Evolutionary conservation across 2,113 vertebrate species (phyloP).

Genomic region (Litocranius walleri): DNA sequence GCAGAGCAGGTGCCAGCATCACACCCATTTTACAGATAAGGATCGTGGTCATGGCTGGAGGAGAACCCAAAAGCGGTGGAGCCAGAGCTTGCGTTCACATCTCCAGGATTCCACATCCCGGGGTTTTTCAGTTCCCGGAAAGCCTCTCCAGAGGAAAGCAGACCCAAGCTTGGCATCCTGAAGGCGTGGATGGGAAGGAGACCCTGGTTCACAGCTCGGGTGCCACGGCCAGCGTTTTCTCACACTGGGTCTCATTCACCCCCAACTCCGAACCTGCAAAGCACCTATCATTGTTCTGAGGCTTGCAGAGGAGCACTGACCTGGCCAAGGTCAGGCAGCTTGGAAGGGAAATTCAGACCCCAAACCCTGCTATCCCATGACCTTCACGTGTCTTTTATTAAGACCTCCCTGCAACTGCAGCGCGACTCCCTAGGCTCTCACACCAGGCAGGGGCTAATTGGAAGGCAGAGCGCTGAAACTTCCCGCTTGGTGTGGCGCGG

Average conservation of each 20-base stretch:
- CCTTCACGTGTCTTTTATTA: neutral
- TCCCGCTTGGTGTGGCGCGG: neutral
- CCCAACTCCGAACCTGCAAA: neutral
- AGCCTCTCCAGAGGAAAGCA: neutral
- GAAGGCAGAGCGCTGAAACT: neutral
- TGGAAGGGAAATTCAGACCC: neutral
- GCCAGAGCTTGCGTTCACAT: neutral
- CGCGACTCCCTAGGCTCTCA: accelerated
- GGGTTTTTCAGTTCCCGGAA: neutral
- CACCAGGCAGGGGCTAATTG: slow-evolving; percentile 18
- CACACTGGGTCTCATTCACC: accelerated
- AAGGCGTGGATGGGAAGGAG: neutral
- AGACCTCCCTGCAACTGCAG: neutral
- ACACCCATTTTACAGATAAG: neutral
- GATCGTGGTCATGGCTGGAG: neutral
- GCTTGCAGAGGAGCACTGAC: neutral
- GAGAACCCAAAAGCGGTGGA: neutral
- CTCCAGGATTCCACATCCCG: neutral
- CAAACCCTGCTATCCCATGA: neutral
- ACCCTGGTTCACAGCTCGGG: neutral
- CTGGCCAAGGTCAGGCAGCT: neutral
- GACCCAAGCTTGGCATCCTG: neutral
- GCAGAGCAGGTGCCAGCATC: neutral
- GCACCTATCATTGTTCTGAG: neutral
- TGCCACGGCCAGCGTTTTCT: accelerated